These are phyloP conservation scores for Apamea epomidion DNA, from an alignment of 2,888 invertebrate genomes.

Conservation along the genomic window DNA sequence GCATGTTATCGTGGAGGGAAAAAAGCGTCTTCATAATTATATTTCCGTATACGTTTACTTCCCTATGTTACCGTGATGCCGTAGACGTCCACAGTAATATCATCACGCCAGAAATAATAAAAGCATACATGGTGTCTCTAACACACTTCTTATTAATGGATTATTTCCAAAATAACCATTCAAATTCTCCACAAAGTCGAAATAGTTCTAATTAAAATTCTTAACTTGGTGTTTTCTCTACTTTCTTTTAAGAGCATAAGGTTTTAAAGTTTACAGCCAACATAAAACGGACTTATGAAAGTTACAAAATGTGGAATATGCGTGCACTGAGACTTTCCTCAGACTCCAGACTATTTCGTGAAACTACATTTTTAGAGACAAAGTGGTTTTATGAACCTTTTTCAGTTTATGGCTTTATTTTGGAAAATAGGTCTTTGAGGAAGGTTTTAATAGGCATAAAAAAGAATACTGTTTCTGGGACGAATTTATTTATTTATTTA, in stretches of 20 bases:
- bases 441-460: not conserved
- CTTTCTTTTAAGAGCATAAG: slow-evolving; percentile 39
- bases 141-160: not conserved
- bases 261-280: slow-evolving; percentile 55
- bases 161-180: not conserved
- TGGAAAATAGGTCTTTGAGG: not conserved
- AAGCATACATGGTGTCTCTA: not conserved
- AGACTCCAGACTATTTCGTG: not conserved
- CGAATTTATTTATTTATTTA: too few species aligned
- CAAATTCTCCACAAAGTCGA: not conserved
- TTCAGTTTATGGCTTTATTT: slow-evolving; percentile 16
- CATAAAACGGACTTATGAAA: slow-evolving; percentile 58
- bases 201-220: slow-evolving; percentile 19
- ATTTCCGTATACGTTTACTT: not conserved
- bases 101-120: not conserved
- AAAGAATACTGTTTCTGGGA: not conserved
- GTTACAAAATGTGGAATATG: slow-evolving; percentile 56
- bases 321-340: slow-evolving; percentile 16
- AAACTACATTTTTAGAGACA: slow-evolving; percentile 49
- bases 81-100: not conserved
- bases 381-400: slow-evolving; percentile 36
- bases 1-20: not conserved
- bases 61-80: not conserved
- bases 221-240: slow-evolving; percentile 10
- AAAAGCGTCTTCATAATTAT: not conserved